Evolutionary conservation across 2,113 vertebrate species (phyloP).

Genomic region (Ceuthmochares aereus): DNA sequence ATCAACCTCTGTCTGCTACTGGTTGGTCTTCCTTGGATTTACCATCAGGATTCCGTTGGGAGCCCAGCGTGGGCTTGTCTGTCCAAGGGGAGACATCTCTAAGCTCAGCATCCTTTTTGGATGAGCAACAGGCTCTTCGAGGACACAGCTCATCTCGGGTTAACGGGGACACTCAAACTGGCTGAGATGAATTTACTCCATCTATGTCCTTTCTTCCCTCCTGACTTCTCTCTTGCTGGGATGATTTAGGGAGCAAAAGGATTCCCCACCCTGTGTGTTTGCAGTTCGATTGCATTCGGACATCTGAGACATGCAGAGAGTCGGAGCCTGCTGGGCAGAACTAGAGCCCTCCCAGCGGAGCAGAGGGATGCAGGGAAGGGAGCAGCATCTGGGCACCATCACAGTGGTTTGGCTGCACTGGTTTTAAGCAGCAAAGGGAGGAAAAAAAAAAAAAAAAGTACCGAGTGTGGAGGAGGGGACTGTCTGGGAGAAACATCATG

Average conservation of each 20-base stretch:
- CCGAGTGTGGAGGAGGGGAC: not conserved
- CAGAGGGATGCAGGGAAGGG: not conserved
- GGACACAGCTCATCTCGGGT: not conserved
- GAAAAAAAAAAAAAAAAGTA: not conserved
- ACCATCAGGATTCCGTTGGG: not conserved
- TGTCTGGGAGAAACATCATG: not conserved
- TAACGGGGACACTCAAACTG: not conserved
- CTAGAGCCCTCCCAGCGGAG: rapidly evolving
- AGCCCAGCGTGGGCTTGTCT: not conserved
- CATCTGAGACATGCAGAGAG: rapidly evolving
- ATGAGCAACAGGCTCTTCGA: not conserved
- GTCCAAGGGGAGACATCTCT: rapidly evolving
- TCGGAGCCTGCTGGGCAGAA: rapidly evolving
- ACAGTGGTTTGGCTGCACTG: rapidly evolving
- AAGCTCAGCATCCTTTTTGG: not conserved
- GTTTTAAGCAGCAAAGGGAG: not conserved
- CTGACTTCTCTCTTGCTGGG: not conserved
- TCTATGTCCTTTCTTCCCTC: not conserved
- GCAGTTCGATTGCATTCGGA: no score
- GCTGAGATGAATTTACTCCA: not conserved
- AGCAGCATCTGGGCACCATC: not conserved
- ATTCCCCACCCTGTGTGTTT: not conserved
- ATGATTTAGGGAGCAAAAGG: not conserved
- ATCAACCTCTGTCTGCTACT: not conserved
- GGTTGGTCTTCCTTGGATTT: not conserved